Base-by-base conservation (phyloP, 2,888 invertebrate genomes). In the Chromoteleia sp. region DNA sequence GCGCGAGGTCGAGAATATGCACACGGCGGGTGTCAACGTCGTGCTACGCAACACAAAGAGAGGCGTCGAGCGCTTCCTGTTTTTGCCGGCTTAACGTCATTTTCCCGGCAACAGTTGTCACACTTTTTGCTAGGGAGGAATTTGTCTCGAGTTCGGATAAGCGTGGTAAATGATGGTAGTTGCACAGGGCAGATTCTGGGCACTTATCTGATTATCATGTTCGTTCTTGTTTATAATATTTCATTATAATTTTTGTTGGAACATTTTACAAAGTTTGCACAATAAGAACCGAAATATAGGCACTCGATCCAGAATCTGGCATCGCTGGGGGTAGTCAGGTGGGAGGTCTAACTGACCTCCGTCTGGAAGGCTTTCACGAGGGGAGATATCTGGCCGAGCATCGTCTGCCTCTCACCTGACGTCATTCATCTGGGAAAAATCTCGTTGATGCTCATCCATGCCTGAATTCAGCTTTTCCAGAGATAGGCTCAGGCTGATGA, bases 391-490 rank as follows among this genome's bases (percentile, higher is more conserved):
- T 84, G 84, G 70, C 84, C 78, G 83, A 84, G 85, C 85, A 87
- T 87, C 87, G 87, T 87, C 87, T 87, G 87, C 87, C 84, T 85
- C 84, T 86, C 84, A 85, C 85, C 84, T 84, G 85, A 84, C 87
- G 83, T 86, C 86, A 87, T 87, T 87, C 86, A 86, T 87, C 86
- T 82, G 84, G 81, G 73, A 73, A 73, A 79, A 67, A 73, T 67
- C 61, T 68, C 50, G 58, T 25, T 65, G 78, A 78, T 78, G 78
- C 71, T 78, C 78, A 78, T 73, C 71, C 71, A 12, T 2, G 56
- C 25, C n/a, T 29, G 56, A 39, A 19, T 39, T 76, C 33, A 58
- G 56, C 77, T 71, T 73, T 73, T 78, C 45, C 5, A 8, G 43
- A 73, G 78, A 78, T 73, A 78, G 36, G 58, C 39, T 25, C 36